Conservation (phyloP, 2,113 vertebrate species). For the Haemorhous mexicanus region DNA sequence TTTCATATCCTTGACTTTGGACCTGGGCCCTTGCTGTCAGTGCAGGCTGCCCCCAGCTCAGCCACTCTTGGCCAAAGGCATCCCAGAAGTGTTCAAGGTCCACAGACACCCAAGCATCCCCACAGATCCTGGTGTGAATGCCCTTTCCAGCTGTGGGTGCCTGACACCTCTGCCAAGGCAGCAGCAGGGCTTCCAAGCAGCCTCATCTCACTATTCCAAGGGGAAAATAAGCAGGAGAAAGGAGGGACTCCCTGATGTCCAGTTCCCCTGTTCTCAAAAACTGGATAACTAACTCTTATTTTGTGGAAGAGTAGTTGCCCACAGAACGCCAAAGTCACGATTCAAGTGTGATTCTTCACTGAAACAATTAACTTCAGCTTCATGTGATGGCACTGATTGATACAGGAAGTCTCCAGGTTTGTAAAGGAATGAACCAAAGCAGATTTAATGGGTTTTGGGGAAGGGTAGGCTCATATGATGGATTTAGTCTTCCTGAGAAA, state of each 20-base stretch:
- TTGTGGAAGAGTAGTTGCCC: background rate
- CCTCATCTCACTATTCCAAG: background rate
- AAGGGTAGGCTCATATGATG: background rate
- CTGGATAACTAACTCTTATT: background rate
- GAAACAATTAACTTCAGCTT: background rate
- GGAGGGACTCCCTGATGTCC: too few species aligned
- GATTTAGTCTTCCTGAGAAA: background rate
- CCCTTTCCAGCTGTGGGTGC: background rate
- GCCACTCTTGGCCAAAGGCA: background rate
- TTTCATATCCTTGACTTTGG: background rate
- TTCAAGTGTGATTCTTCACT: background rate
- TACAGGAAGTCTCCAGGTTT: background rate
- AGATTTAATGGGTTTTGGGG: background rate
- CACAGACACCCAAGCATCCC: background rate
- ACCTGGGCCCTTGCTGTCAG: rapidly evolving
- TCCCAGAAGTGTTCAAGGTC: background rate
- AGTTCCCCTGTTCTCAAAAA: background rate
- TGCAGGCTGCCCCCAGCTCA: background rate
- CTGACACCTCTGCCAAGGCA: background rate
- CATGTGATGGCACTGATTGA: background rate
- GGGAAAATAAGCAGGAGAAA: background rate
- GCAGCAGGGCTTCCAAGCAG: background rate
- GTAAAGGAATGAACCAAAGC: background rate
- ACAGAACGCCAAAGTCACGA: background rate
- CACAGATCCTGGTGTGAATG: background rate